Evolutionary conservation across 2,888 invertebrate species (phyloP), one percentile per base, ranked within the genome.

Genomic region (Marronus borbonicus): DNA sequence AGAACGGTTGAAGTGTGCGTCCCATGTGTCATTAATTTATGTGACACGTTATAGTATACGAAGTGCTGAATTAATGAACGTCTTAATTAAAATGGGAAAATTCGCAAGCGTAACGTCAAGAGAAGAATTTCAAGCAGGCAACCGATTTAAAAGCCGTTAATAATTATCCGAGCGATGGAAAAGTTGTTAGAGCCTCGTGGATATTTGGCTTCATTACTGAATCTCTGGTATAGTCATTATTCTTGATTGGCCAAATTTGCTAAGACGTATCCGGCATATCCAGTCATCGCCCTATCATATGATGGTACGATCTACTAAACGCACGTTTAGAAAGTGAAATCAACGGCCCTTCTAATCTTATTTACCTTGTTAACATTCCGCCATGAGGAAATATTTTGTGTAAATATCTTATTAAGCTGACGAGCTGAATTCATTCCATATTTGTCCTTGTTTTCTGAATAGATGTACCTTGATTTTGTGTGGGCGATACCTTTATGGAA

Each of bases 181-280:
- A 77, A 77, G 69, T 77, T 68, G 77, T 68, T 60, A 60, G 49
- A 62, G n/a, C 70, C 68, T 76, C 36, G 20, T 68, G 76, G 78
- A 78, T 80, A 75, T 80, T 78, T 76, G 70, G 76, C 31, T 76
- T 80, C 78, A 78, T 76, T 80, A 80, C 62, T 58, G 72, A 76
- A 78, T 76, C 65, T 70, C 66, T 39, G 60, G 58, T 60, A 74
- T 72, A 72, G 72, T 77, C 80, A 76, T 80, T 78, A 78, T 62
- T 24, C 78, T 76, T 78, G 70, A 80, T 80, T 80, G 80, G 80
- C 77, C 55, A 78, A 80, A 80, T 80, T 80, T 80, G 77, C 77
- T 70, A 62, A 76, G 75, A 76, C 76, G 68, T 76, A 65, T 76
- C 72, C 60, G 69, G 24, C 70, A 77, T 72, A 52, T 77, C 31